Evolutionary conservation across 2,113 vertebrate genomes (phyloP), one percentile per base, ranked within the genome.

Genomic region (Dendropsophus ebraccatus): DNA sequence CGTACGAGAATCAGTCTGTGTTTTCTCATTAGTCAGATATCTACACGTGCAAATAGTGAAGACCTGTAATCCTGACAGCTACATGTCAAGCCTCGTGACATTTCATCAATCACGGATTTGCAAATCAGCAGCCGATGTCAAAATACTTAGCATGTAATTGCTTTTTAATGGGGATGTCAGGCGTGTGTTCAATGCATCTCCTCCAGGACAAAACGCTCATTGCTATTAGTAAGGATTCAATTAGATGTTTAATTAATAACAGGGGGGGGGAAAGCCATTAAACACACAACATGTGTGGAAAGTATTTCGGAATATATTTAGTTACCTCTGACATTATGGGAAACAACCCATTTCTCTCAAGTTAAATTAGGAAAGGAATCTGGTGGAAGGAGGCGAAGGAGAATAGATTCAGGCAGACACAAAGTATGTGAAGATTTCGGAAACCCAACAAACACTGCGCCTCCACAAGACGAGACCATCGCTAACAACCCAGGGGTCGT

Each of bases 81-180:
- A 21, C 50, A 25, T 58, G 58, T 85, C 35, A 73, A 54, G 78
- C 54, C 88, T 80, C 81, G 23, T n/a, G 84, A 13, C 85, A 47
- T 73, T 87, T 82, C 17, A 81, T 17, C 65, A 67, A 49, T 90
- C 87, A 70, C 19, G 67, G 49, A 50, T 30, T 28, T 8, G 41
- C 76, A 67, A 73, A 1, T 6, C 30, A 1, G 45, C 49, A 87
- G 0, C 2, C 69, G 69, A 86, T 83, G 10, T 83, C 30, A 30
- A 58, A 35, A 78, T 0, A 87, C 13, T 0, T 28, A 72, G 14
- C 1, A 87, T 4, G 0, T 85, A 81, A 70, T 87, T 60, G 41
- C 67, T 60, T 87, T 87, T 84, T 2, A 86, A 80, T 75, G 56
- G 70, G 21, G 82, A 85, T 60, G 2, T 30, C 82, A 84, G 37